Base-by-base conservation (phyloP, 2,888 invertebrate species). In the Azorinus chamasolen region DNA sequence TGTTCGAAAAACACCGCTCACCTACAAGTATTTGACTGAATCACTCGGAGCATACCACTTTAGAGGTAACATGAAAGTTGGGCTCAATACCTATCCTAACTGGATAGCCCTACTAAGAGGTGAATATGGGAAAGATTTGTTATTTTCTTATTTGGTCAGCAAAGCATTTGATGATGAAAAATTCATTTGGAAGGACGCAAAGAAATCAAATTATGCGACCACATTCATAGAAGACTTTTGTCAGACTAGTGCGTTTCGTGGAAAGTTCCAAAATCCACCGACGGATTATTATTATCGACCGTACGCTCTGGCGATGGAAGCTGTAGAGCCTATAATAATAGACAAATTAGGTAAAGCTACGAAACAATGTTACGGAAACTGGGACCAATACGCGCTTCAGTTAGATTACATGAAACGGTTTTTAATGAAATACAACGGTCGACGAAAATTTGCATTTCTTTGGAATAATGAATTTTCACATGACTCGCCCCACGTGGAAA, bases 391-490 rank as follows among this genome's bases (percentile, higher is more conserved):
- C n/a, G 93, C 97, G 2, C 93, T 97, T 43, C 95, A 96, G 76
- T 96, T 82, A 37, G 70, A 78, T 20, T 75, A 83, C 53, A 41
- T 70, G n/a, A 75, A 75, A n/a, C 82, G 90, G 46, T 95, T 96
- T 71, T 94, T 95, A 0, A 93, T 93, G 0, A 94, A 94, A 5
- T 95, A 96, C 90, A 93, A 93, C 55, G 90, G 93, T 0, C 94
- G 95, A 2, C 94, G 95, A 16, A 95, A 96, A 87, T 97, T 97
- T 92, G 96, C 96, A 0, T 96, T 97, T 86, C 96, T 96, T 89
- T 98, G 97, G 97, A 95, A 96, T 74, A 95, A 96, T 0, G 95
- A 96, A 62, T 94, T 97, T 87, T 96, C 96, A 3, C 98, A 98
- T 91, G 97, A 98, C 89, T 95, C 95, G 89, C 94, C 97, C 61